Evolutionary conservation across 2,888 invertebrate species (phyloP).

Genomic region (Campopleginae sp.): DNA sequence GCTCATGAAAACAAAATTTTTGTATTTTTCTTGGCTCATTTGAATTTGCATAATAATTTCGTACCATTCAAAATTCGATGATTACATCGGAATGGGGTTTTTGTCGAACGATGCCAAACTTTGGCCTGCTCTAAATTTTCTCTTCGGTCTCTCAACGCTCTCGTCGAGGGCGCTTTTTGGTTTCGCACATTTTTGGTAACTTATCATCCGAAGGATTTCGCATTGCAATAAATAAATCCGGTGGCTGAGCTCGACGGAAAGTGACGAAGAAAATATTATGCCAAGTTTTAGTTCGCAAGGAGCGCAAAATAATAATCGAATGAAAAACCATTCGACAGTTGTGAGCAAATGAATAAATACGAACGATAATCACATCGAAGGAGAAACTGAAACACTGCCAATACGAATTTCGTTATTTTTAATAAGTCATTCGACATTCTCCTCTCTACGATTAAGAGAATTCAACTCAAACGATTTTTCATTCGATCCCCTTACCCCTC

Average conservation of each 20-base stretch:
- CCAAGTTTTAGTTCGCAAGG: background rate
- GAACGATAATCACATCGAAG: background rate
- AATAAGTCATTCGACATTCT: slow-evolving; percentile 25
- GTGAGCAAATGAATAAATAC: slow-evolving; percentile 1
- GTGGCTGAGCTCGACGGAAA: background rate
- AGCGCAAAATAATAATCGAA: background rate
- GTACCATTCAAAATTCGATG: background rate
- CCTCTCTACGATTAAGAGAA: slow-evolving; percentile 12
- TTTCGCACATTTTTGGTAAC: background rate
- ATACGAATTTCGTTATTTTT: slow-evolving; percentile 4
- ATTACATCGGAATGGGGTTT: background rate
- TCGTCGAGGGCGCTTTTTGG: background rate
- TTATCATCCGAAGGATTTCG: background rate
- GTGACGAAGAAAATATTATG: slow-evolving; percentile 7
- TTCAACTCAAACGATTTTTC: slow-evolving; percentile 36
- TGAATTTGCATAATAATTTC: background rate
- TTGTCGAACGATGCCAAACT: background rate
- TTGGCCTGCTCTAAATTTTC: background rate
- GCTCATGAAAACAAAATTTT: background rate
- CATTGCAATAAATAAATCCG: background rate
- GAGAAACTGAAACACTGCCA: slow-evolving; percentile 7
- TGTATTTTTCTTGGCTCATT: background rate
- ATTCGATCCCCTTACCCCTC: slow-evolving; percentile 27
- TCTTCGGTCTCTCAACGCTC: background rate
- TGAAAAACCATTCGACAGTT: slow-evolving; percentile 26